These are phyloP conservation scores for Crepidodera aurea DNA, from an alignment of 2,888 invertebrate species.

Conservation along the genomic window DNA sequence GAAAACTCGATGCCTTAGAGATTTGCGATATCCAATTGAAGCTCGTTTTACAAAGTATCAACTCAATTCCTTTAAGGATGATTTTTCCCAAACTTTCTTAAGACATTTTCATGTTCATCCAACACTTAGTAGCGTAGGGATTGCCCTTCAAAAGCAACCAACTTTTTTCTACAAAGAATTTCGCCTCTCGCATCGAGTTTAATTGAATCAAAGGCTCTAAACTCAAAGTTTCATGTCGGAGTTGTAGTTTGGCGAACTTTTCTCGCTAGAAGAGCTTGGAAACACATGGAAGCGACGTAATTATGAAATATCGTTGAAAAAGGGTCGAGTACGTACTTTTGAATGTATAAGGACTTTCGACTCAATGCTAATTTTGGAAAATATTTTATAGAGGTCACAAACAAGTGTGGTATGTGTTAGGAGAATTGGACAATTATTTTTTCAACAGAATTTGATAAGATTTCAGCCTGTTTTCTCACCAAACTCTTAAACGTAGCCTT, in stretches of 20 bases:
- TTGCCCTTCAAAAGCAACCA: not conserved
- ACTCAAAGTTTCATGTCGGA: not conserved
- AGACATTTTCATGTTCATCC: not conserved
- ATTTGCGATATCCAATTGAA: no score
- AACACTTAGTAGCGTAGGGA: not conserved
- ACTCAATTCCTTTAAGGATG: not conserved
- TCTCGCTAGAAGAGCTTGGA: not conserved
- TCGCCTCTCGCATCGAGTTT: not conserved
- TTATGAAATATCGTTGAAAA: constrained; percentile 19
- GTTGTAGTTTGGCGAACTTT: constrained; percentile 8
- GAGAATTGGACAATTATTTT: not conserved
- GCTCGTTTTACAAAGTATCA: no score
- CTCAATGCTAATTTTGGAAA: constrained; percentile 6
- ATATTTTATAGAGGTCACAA: constrained; percentile 3
- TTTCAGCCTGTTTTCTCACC: no score
- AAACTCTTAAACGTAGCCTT: no score
- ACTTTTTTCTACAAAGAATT: not conserved
- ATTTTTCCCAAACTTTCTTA: not conserved
- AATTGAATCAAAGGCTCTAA: constrained; percentile 8
- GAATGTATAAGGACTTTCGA: constrained; percentile 10
- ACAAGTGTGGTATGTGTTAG: not conserved
- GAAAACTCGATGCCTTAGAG: no score
- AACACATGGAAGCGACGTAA: constrained; percentile 17
- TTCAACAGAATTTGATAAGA: no score
- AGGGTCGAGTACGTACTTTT: constrained; percentile 12